These are phyloP conservation scores for Mus spretus DNA, from an alignment of 2,797 vertebrate genomes.

Conservation along the genomic window DNA sequence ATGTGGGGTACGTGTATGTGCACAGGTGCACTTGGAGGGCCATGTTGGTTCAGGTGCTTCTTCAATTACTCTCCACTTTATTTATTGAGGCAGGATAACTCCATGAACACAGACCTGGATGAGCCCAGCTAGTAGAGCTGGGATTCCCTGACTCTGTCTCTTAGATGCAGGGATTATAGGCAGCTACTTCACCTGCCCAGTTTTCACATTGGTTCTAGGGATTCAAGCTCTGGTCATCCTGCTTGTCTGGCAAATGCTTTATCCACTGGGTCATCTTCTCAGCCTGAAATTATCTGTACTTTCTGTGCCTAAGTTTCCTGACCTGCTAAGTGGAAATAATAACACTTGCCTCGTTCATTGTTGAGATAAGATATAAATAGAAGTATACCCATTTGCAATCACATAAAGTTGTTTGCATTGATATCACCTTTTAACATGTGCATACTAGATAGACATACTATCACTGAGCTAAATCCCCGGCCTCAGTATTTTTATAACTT, in stretches of 20 bases:
- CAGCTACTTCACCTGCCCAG: background rate
- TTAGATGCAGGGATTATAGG: background rate
- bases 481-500: background rate
- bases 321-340: conserved; percentile 12
- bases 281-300: background rate
- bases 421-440: background rate
- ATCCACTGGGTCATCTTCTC: background rate
- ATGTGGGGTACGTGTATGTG: background rate
- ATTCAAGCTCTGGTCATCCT: background rate
- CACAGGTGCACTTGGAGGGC: background rate
- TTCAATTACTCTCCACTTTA: background rate
- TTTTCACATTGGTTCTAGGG: background rate
- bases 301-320: background rate
- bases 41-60: background rate
- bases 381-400: background rate
- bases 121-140: background rate
- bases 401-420: background rate
- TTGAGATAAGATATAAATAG: background rate
- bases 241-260: background rate
- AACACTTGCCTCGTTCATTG: background rate
- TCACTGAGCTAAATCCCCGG: background rate
- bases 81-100: background rate
- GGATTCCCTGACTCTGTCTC: background rate
- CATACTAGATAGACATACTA: background rate
- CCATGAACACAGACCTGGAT: background rate